Base-by-base conservation (phyloP, 2,888 invertebrate genomes). In the Fragum sueziense region DNA sequence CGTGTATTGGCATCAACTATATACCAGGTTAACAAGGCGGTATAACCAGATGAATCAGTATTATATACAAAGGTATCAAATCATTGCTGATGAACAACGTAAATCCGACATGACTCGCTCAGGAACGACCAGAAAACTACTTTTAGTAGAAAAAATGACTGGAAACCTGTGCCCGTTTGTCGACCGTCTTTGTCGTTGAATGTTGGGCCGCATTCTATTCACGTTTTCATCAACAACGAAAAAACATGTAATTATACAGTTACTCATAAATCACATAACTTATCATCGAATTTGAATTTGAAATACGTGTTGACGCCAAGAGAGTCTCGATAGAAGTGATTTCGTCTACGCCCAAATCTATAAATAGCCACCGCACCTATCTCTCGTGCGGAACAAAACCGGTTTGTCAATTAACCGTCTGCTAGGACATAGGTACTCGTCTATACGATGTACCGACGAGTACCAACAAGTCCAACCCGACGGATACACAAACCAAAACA, bases 361-460 rank as follows among this genome's bases (percentile, higher is more conserved):
- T 47, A 47, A 47, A 47, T 47, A 47, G 47, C 47, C 1, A 47
- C 1, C 1, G 47, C 47, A 47, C 47, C n/a, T n/a, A 47, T 20
- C n/a, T n/a, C n/a, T n/a, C n/a, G n/a, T n/a, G n/a, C n/a, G n/a
- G 6, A n/a, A 22, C 57, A 25, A 57, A 57, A 57, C 1, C 57
- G n/a, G n/a, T n/a, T 57, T 57, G n/a, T 4, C 11, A 57, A 57
- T 11, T 57, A 57, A n/a, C 57, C 25, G 57, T 57, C 57, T 25
- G 6, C 2, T 22, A 57, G 25, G 61, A 61, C 61, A 61, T 29
- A 29, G 31, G 27, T 29, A 61, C 29, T 61, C 61, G 31, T 1
- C 61, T 61, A 61, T 61, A 61, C 9, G 61, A 61, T 61, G 61
- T 57, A 57, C 57, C 20, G 57, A n/a, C 25, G 17, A 57, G 57